Evolutionary conservation across 2,888 invertebrate species (phyloP).

Genomic region (Caenorhabditis auriculariae): DNA sequence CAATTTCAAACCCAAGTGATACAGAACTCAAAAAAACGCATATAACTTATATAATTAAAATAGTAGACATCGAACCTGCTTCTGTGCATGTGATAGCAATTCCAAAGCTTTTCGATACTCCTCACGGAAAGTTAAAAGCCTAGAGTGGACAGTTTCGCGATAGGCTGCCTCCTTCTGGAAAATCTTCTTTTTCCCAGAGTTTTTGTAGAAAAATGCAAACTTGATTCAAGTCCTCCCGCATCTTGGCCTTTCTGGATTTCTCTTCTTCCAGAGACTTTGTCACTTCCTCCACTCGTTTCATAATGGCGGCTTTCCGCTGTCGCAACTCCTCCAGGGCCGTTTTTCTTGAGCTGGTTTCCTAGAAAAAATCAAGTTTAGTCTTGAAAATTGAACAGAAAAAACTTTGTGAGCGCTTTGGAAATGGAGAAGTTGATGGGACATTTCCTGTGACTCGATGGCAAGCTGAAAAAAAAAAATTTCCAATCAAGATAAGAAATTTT

Average conservation of each 20-base stretch:
- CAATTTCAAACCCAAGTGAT: too few relatives aligned
- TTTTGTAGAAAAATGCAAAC: slow-evolving; percentile 10
- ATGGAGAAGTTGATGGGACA: slow-evolving; percentile 58
- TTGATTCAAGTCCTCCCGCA: slow-evolving; percentile 30
- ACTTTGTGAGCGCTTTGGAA: slow-evolving; percentile 53
- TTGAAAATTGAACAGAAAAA: slow-evolving; percentile 24
- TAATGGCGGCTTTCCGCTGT: slow-evolving; percentile 27
- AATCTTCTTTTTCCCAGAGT: slow-evolving; percentile 69
- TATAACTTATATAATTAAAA: neutral
- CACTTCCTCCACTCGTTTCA: slow-evolving; percentile 35
- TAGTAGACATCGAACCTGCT: slow-evolving; percentile 10
- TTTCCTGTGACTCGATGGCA: slow-evolving; percentile 60
- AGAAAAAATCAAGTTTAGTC: neutral
- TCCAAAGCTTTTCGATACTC: slow-evolving; percentile 28
- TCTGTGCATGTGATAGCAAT: slow-evolving; percentile 24
- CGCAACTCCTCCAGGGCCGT: slow-evolving; percentile 52
- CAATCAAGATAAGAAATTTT: neutral
- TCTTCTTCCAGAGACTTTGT: slow-evolving; percentile 23
- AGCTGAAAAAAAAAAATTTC: slow-evolving; percentile 20
- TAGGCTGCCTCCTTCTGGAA: slow-evolving; percentile 58
- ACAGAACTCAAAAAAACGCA: neutral
- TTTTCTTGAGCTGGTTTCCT: slow-evolving; percentile 19
- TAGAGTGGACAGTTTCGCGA: slow-evolving; percentile 5
- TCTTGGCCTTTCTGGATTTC: slow-evolving; percentile 30
- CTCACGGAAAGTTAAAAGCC: slow-evolving; percentile 16